Percentiles rank a stretch among this genome's conserved stretches.
Conservation (phyloP, 2,113 vertebrate species). For the Salminus brasiliensis region DNA sequence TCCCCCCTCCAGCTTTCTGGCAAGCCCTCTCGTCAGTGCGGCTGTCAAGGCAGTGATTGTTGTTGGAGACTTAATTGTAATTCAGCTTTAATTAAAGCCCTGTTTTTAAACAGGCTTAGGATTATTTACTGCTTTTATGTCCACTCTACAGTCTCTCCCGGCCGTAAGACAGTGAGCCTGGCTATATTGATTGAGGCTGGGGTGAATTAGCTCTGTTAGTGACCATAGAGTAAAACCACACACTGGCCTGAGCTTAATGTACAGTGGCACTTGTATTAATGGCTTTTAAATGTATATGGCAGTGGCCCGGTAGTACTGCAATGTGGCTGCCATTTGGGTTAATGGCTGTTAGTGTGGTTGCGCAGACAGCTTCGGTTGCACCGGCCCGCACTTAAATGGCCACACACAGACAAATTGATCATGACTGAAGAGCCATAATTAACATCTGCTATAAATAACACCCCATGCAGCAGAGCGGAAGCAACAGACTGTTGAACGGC, state of each 20-base stretch:
- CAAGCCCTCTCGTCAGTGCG: neutral
- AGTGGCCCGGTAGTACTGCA: neutral
- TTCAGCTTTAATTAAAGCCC: slow-evolving; percentile 30
- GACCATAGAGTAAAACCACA: slow-evolving; percentile 17
- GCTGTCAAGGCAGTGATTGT: neutral
- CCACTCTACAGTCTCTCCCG: neutral
- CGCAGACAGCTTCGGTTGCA: slow-evolving; percentile 2
- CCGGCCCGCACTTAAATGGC: neutral
- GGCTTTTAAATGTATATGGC: slow-evolving; percentile 27
- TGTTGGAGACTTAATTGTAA: neutral
- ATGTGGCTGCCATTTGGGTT: slow-evolving; percentile 20
- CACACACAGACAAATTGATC: neutral
- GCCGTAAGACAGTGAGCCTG: slow-evolving; percentile 24
- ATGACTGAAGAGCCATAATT: slow-evolving; percentile 35
- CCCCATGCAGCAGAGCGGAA: neutral
- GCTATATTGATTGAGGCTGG: slow-evolving; percentile 35
- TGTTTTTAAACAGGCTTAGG: neutral
- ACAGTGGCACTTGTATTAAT: slow-evolving; percentile 20
- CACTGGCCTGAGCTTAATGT: slow-evolving; percentile 12
- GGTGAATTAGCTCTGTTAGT: slow-evolving; percentile 43
- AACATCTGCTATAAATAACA: slow-evolving; percentile 45
- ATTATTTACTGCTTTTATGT: slow-evolving; percentile 31
- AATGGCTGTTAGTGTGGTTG: slow-evolving; percentile 19
- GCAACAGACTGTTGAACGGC: neutral
- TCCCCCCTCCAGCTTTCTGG: neutral